Percentiles rank a stretch among this genome's conserved stretches.
These are phyloP conservation scores for Chloroclystis v-ata DNA, from an alignment of 2,888 invertebrate genomes.

Conservation along the genomic window DNA sequence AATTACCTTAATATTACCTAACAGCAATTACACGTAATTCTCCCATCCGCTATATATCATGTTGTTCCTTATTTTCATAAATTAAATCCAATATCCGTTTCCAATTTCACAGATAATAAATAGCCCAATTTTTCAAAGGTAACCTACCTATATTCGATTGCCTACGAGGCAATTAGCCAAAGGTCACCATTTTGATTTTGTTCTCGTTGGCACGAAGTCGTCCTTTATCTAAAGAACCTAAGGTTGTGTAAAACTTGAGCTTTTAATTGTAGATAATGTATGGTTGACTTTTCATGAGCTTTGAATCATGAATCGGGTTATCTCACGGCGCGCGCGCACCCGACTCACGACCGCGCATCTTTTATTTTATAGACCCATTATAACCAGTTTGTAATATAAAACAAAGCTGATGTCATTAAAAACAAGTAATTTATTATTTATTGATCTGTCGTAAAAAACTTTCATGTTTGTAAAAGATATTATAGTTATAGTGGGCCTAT, in stretches of 20 bases:
- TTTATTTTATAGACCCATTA: constrained; percentile 1
- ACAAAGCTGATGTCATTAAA: no score
- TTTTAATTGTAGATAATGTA: constrained; percentile 12
- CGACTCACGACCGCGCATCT: constrained; percentile 15
- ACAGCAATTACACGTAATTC: no score
- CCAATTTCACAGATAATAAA: constrained; percentile 22
- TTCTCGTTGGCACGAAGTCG: constrained; percentile 4
- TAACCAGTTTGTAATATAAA: no score
- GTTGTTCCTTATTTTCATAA: not conserved
- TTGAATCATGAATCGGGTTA: constrained; percentile 9
- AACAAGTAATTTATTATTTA: no score
- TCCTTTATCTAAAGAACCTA: constrained; percentile 6
- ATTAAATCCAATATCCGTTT: constrained; percentile 22
- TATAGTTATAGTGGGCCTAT: no score
- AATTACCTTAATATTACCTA: no score
- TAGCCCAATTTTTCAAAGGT: constrained; percentile 7
- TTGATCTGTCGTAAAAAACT: no score
- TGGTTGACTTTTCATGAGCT: constrained; percentile 8
- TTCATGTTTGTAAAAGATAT: no score
- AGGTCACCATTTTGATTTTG: constrained; percentile 3
- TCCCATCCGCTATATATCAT: not conserved
- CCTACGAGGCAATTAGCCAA: constrained; percentile 6
- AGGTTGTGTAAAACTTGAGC: constrained; percentile 3
- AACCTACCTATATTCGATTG: constrained; percentile 11
- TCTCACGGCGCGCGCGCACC: constrained; percentile 8